Conservation (phyloP, 2,888 invertebrate species). For the Herminia tarsipennalis region DNA sequence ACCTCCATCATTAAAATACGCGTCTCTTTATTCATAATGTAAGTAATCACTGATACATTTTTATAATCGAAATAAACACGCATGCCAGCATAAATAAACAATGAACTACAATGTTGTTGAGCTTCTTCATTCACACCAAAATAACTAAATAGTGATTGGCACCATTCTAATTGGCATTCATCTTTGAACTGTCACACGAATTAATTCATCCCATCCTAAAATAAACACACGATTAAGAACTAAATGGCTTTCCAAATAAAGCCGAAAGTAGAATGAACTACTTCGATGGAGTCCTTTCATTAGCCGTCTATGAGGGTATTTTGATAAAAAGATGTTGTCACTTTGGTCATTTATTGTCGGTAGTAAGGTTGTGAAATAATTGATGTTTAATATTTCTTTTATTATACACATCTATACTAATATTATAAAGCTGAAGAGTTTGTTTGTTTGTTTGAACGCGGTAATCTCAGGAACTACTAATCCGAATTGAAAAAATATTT, state of each 20-base stretch:
- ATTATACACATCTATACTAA: no score
- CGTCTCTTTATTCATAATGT: conserved; percentile 29
- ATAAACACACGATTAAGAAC: conserved; percentile 7
- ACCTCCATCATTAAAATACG: conserved; percentile 40
- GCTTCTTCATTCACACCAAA: conserved; percentile 12
- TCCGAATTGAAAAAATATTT: no score
- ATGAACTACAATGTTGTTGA: conserved; percentile 3
- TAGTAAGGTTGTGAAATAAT: no score
- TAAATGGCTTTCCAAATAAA: neutral
- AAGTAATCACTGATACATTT: conserved; percentile 23
- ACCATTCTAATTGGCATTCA: conserved; percentile 16
- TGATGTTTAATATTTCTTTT: no score
- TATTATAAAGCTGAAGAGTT: no score
- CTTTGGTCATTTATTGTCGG: no score
- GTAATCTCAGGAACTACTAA: no score
- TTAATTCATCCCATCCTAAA: conserved; percentile 8
- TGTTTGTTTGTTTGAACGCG: no score
- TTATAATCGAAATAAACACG: conserved; percentile 3
- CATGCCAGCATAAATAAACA: neutral
- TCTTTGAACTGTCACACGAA: conserved; percentile 2
- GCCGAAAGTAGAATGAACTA: neutral
- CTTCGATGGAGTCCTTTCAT: neutral
- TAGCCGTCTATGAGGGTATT: conserved; percentile 1
- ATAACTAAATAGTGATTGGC: conserved; percentile 21
- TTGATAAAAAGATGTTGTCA: conserved; percentile 9